Conservation (phyloP, 2,113 vertebrate genomes). For the Cryptoleucopteryx plumbea region DNA sequence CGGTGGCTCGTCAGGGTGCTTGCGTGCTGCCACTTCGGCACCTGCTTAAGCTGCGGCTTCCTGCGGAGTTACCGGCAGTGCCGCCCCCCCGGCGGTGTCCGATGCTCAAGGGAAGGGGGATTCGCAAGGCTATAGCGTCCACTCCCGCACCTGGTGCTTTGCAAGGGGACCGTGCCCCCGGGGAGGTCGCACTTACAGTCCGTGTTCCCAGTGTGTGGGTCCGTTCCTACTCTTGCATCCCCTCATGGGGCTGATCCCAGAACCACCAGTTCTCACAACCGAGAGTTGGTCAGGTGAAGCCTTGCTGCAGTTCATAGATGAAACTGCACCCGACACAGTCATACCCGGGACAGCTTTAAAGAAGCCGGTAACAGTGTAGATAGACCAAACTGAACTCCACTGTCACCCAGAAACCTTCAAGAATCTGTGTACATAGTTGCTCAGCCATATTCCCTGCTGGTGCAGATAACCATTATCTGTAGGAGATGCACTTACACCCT, state of each 20-base stretch:
- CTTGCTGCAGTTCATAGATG: neutral
- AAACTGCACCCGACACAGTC: neutral
- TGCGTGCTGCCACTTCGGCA: neutral
- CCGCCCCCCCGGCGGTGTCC: neutral
- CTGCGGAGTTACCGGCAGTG: neutral
- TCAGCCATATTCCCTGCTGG: neutral
- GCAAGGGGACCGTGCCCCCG: neutral
- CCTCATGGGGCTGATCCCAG: neutral
- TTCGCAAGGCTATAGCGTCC: too few relatives aligned
- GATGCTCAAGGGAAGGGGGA: neutral
- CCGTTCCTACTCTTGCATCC: neutral
- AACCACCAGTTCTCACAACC: too few relatives aligned
- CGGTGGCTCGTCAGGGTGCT: neutral
- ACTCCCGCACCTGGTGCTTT: neutral
- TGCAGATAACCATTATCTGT: neutral
- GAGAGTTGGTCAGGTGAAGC: neutral
- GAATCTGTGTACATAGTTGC: too few relatives aligned
- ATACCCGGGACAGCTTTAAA: neutral
- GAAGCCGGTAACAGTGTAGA: neutral
- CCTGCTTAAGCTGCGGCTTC: neutral
- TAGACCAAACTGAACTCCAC: neutral
- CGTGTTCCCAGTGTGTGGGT: accelerated
- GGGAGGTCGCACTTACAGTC: neutral
- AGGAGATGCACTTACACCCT: neutral
- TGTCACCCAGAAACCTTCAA: neutral